Conservation (phyloP, 2,113 vertebrate genomes). For the Plecotus auritus region DNA sequence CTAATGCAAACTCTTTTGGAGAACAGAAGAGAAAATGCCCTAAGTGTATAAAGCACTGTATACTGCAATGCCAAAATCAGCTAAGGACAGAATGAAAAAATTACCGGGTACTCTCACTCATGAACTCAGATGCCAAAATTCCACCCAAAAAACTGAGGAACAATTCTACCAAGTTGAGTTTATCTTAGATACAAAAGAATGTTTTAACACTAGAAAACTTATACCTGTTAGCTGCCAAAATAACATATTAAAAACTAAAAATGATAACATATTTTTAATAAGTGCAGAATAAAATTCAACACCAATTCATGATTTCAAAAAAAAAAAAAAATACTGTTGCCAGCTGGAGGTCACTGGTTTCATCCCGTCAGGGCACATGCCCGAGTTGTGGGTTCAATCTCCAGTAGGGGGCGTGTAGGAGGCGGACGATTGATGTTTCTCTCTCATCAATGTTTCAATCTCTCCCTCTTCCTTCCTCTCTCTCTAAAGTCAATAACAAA, state of each 20-base stretch:
- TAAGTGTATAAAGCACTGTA: neutral
- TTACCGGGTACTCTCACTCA: neutral
- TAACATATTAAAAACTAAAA: neutral
- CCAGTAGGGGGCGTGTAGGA: no score
- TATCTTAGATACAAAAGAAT: constrained; percentile 1
- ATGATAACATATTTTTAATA: neutral
- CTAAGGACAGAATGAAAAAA: neutral
- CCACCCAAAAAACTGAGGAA: neutral
- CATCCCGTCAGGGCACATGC: no score
- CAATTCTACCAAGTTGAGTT: neutral
- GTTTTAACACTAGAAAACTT: neutral
- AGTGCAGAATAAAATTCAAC: neutral
- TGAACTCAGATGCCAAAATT: neutral
- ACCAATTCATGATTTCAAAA: neutral
- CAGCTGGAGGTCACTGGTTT: no score
- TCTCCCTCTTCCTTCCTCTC: no score
- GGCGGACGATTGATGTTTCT: no score
- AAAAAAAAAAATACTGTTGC: neutral
- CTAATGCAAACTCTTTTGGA: neutral
- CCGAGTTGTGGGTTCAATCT: no score
- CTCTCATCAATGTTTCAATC: no score
- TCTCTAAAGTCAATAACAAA: no score
- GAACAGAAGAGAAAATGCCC: neutral
- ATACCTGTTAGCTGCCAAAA: neutral
- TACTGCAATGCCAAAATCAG: neutral